Conservation (phyloP, 2,888 invertebrate genomes). For the Ephialtes manifestator region DNA sequence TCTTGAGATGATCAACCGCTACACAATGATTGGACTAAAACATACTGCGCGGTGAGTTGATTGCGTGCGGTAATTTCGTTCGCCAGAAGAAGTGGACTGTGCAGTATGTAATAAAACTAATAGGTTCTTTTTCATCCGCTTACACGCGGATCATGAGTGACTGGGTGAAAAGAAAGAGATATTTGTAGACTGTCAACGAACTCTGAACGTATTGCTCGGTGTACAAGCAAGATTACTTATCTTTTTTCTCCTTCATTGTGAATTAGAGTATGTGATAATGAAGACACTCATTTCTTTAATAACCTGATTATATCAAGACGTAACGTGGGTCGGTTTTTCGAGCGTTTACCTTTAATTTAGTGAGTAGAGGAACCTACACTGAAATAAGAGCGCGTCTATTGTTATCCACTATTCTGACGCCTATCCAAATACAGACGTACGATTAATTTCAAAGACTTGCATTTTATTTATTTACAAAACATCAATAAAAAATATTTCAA, state of each 20-base stretch:
- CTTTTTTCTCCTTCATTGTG: constrained; percentile 26
- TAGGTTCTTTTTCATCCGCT: constrained; percentile 15
- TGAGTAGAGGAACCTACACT: not conserved
- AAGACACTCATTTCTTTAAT: constrained; percentile 48
- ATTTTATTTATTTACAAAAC: not conserved
- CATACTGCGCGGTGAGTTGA: constrained; percentile 39
- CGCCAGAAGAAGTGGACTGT: constrained; percentile 17
- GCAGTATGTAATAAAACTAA: constrained; percentile 1
- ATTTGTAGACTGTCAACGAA: constrained; percentile 37
- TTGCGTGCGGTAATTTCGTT: constrained; percentile 41
- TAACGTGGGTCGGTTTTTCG: constrained; percentile 10
- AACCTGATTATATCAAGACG: not conserved
- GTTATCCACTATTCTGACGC: constrained; percentile 17
- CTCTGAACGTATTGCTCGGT: not conserved
- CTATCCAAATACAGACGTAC: not conserved
- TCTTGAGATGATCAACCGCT: constrained; percentile 8
- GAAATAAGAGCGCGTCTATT: constrained; percentile 41
- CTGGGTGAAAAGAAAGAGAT: not conserved
- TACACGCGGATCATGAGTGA: not conserved
- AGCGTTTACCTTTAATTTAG: not conserved
- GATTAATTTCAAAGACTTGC: not conserved
- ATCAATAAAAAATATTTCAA: not conserved
- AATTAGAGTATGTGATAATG: constrained; percentile 42
- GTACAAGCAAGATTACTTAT: not conserved
- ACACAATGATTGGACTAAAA: constrained; percentile 43